These are phyloP conservation scores for Sebastes cheni DNA, from an alignment of 2,797 vertebrate genomes.

Conservation along the genomic window DNA sequence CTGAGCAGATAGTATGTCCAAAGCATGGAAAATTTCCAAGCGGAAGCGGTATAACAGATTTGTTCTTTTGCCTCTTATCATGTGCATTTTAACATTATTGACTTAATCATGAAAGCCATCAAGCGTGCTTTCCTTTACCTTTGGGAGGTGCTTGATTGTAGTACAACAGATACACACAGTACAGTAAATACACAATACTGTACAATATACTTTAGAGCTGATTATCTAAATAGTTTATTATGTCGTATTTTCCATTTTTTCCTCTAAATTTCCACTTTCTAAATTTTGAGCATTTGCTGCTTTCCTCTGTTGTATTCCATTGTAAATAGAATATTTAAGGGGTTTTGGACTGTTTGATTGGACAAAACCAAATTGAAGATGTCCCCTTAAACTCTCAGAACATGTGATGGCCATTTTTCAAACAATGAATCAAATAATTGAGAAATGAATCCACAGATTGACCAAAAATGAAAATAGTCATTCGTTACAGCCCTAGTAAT, in stretches of 20 bases:
- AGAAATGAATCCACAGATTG: not conserved
- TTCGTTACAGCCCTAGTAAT: not conserved
- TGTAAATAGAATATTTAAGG: not conserved
- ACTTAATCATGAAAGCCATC: not conserved
- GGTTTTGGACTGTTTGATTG: not conserved
- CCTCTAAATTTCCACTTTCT: not conserved
- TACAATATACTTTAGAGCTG: not conserved
- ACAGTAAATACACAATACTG: not conserved
- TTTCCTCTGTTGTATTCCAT: not conserved
- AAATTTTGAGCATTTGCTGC: not conserved
- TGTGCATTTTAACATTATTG: slow-evolving; percentile 1
- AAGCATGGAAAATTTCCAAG: slow-evolving; percentile 36
- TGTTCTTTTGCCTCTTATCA: slow-evolving; percentile 11
- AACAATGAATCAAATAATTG: not conserved
- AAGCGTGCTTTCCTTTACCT: not conserved
- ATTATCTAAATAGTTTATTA: not conserved
- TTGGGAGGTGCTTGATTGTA: not conserved
- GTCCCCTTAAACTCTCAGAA: not conserved
- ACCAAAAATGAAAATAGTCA: not conserved
- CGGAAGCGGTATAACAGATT: not conserved
- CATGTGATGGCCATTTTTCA: not conserved
- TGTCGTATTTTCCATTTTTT: fast-evolving
- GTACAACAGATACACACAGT: not conserved
- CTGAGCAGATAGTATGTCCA: slow-evolving; percentile 42
- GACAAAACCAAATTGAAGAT: not conserved